Base-by-base conservation (phyloP, 2,888 invertebrate species). In the Noctua fimbriata region DNA sequence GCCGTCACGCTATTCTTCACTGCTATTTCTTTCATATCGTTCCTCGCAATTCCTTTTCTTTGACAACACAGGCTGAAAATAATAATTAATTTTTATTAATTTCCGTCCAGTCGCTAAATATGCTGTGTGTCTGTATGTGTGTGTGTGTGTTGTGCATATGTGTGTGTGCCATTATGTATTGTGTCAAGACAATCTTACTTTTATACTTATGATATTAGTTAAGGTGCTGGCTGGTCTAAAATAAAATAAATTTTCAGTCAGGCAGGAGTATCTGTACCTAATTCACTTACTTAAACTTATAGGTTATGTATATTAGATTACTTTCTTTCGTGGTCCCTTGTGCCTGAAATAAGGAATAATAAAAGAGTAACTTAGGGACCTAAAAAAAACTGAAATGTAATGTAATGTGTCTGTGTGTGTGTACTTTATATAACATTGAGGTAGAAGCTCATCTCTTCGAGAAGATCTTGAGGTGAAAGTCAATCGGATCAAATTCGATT, bases 341-440 rank as follows among this genome's bases (percentile, higher is more conserved):
- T 18, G 82, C 18, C 10, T 16, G 28, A 44, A 44, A 24, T 58
- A 36, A 49, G 32, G 10, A 66, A 75, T 52, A 65, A 65, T 65
- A 65, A 65, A 65, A 32, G 4, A 65, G 9, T 18, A 9, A 16
- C 60, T 60, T 9, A 18, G 18, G 18, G 2, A 18, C 63, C 32
- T 63, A 63, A 32, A 63, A 32, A 63, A 32, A 63, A 63, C 32
- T 63, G 32, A 63, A 63, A 63, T 63, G 63, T 28, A 2, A 28
- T 60, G 28, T 9, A 2, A 16, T n/a, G n/a, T 28, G 24, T n/a
- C 16, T 18, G n/a, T n/a, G 4, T n/a, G n/a, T 58, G 12, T 7
- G 0, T 12, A 58, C 5, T 58, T n/a, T 0, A 6, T n/a, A n/a
- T 58, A 24, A 24, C 55, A 55, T 55, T 55, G 3, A 55, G 12